A percentile compares a stretch with the other conserved stretches of the same genome.
phyloP scores from a whole-genome alignment of 2,797 vertebrate species.

The Melanotaenia trifasciata region DNA sequence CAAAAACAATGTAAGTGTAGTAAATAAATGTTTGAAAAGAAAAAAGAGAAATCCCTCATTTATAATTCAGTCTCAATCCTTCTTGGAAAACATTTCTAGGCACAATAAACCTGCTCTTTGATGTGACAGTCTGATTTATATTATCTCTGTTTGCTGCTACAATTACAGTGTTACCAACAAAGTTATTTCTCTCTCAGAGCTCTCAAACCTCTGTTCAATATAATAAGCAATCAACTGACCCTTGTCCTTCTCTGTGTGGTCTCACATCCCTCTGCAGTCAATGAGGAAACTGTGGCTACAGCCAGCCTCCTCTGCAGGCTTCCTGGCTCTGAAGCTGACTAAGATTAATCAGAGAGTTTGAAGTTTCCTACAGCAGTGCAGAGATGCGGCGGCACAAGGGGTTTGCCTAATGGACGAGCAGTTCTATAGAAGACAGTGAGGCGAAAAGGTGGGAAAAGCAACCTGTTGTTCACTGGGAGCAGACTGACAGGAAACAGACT shows the following conservation, averaged over 20 bases:
- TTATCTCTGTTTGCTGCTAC: constrained; percentile 53
- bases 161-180: constrained; percentile 51
- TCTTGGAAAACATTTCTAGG: constrained; percentile 56
- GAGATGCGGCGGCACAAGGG: constrained; percentile 26
- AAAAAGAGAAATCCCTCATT: constrained; percentile 65
- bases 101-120: constrained; percentile 65
- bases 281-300: constrained; percentile 52
- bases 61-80: constrained; percentile 64
- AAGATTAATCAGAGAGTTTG: constrained; percentile 60
- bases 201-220: constrained; percentile 66
- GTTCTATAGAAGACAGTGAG: constrained; percentile 16
- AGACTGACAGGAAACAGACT: constrained; percentile 54
- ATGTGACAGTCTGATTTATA: constrained; percentile 69
- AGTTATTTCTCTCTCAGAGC: constrained; percentile 60
- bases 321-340: constrained; percentile 39
- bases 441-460: constrained; percentile 27
- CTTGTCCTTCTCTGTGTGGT: constrained; percentile 37
- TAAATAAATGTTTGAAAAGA: constrained; percentile 62
- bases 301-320: constrained; percentile 48
- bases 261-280: constrained; percentile 40
- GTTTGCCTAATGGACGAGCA: constrained; percentile 20
- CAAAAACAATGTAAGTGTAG: constrained; percentile 52
- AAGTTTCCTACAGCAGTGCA: constrained; percentile 34
- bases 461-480: constrained; percentile 39
- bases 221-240: constrained; percentile 74